Conservation (phyloP, 1,140 invertebrate species). For the Theocolax elegans region DNA sequence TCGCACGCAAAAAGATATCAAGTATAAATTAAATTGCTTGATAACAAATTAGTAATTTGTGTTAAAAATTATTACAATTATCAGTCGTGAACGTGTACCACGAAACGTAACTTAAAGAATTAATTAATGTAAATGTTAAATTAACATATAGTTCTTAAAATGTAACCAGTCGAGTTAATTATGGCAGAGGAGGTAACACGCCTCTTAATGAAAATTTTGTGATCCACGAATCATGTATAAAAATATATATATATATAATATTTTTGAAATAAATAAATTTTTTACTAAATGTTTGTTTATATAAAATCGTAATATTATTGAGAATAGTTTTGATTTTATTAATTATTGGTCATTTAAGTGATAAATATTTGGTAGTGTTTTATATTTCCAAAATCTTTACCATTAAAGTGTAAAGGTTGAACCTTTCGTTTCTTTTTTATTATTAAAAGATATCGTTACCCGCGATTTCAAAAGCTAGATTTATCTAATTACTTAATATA, state of each 20-base stretch:
- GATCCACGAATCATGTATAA: conserved; percentile 21
- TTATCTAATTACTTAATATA: conserved; percentile 8
- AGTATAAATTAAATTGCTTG: conserved; percentile 25
- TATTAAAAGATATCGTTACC: not conserved
- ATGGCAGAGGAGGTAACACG: not conserved
- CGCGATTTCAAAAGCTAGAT: conserved; percentile 18
- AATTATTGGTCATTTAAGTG: not conserved
- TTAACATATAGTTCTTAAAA: conserved; percentile 22
- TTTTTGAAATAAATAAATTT: not conserved
- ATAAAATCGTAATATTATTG: conserved; percentile 5
- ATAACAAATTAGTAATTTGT: conserved; percentile 19
- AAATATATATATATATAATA: conserved; percentile 9
- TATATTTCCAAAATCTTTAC: not conserved
- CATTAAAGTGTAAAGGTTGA: not conserved
- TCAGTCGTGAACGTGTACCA: conserved; percentile 23
- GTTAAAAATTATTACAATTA: conserved; percentile 26
- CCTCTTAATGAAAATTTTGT: not conserved
- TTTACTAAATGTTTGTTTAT: conserved; percentile 30
- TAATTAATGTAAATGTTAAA: conserved; percentile 10
- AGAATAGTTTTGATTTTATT: conserved; percentile 34
- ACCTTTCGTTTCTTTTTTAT: not conserved
- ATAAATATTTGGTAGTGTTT: conserved; percentile 16
- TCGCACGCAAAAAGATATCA: conserved; percentile 21
- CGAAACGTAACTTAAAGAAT: conserved; percentile 8
- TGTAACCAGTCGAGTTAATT: conserved; percentile 19